Evolutionary conservation across 2,113 vertebrate genomes (phyloP).

Genomic region (Bos taurus): ARS-UCD2.0 NW_020192292.1:248001-248500

Average conservation of each 20-base stretch:
- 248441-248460: background rate
- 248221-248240: background rate
- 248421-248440: background rate
- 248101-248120: background rate
- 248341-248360: background rate
- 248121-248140: background rate
- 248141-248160: background rate
- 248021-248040: background rate
- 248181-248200: background rate
- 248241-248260: background rate
- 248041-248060: background rate
- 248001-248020: background rate
- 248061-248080: background rate
- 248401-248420: background rate
- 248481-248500: background rate
- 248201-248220: background rate
- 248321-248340: background rate
- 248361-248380: background rate
- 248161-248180: background rate
- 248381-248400: background rate
- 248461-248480: background rate
- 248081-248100: background rate
- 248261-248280: background rate
- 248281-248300: background rate
- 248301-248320: background rate